phyloP scores from a whole-genome alignment of 2,113 vertebrate genomes.

The Oreochromis spilurus region DNA sequence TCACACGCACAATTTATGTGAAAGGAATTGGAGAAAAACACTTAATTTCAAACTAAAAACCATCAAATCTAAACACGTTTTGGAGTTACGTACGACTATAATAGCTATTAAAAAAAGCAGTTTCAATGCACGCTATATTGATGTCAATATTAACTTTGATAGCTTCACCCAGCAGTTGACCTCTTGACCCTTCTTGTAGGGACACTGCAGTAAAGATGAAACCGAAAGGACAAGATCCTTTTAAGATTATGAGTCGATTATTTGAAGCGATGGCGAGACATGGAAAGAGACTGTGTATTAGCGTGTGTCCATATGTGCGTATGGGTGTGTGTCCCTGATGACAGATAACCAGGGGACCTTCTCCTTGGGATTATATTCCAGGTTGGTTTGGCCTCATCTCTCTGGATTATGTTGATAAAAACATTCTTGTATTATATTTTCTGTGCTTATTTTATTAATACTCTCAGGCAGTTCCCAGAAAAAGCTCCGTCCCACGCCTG shows the following conservation, averaged over 20 bases:
- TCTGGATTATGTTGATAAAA: conserved; percentile 76
- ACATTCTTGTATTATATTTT: conserved; percentile 78
- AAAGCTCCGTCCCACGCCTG: conserved; percentile 52
- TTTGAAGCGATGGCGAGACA: conserved; percentile 46
- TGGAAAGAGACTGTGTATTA: conserved; percentile 2
- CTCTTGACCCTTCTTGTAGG: neutral
- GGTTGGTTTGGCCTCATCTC: conserved; percentile 67
- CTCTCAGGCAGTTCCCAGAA: conserved; percentile 58
- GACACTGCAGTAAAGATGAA: conserved; percentile 40
- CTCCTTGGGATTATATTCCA: conserved; percentile 76
- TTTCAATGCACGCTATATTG: neutral
- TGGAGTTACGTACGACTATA: neutral
- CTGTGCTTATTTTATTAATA: conserved; percentile 75
- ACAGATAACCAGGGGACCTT: conserved; percentile 62
- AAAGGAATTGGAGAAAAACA: neutral
- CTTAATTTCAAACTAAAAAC: neutral
- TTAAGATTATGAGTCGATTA: conserved; percentile 66
- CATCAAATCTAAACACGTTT: neutral
- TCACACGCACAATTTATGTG: neutral
- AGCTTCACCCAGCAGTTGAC: neutral
- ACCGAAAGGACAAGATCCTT: conserved; percentile 48
- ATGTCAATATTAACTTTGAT: neutral
- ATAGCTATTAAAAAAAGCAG: neutral
- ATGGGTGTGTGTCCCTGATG: conserved; percentile 36
- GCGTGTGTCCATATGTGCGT: conserved; percentile 19